Percentiles rank a stretch among this genome's conserved stretches.
Evolutionary conservation across 2,888 invertebrate species (phyloP).

Genomic region (Blomia tropicalis): DNA sequence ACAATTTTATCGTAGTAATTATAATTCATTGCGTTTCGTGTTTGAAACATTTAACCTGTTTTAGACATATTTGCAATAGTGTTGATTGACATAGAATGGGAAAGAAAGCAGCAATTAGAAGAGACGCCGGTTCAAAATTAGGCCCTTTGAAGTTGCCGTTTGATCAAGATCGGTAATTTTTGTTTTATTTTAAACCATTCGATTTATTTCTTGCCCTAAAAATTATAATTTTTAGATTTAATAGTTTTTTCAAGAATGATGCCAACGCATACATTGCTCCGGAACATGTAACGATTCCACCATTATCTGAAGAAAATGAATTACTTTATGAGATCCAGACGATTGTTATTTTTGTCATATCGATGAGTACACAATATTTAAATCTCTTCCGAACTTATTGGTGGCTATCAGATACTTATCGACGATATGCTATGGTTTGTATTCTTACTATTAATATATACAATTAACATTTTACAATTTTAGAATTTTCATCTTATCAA

Average conservation of each 20-base stretch:
- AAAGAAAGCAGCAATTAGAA: neutral
- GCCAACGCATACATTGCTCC: constrained; percentile 22
- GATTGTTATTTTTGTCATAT: constrained; percentile 58
- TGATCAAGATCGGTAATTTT: constrained; percentile 3
- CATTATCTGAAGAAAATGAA: constrained; percentile 53
- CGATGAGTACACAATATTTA: constrained; percentile 69
- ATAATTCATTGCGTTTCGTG: too few species aligned
- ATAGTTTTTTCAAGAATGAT: neutral
- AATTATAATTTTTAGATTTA: neutral
- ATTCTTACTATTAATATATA: constrained; percentile 6
- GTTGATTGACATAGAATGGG: too few species aligned
- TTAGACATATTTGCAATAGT: too few species aligned
- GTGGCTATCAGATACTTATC: constrained; percentile 89
- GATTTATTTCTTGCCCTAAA: neutral
- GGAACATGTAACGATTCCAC: constrained; percentile 30
- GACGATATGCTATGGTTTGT: constrained; percentile 58
- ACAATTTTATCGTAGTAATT: too few species aligned
- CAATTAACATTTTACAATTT: constrained; percentile 33
- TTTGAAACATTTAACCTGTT: too few species aligned
- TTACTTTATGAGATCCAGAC: constrained; percentile 69
- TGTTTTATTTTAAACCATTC: neutral
- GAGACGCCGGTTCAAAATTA: constrained; percentile 21
- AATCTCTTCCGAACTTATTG: constrained; percentile 88
- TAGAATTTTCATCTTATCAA: constrained; percentile 92
- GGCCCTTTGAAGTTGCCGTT: neutral